Base-by-base conservation (phyloP, 2,113 vertebrate species). In the Takifugu bimaculatus region DNA sequence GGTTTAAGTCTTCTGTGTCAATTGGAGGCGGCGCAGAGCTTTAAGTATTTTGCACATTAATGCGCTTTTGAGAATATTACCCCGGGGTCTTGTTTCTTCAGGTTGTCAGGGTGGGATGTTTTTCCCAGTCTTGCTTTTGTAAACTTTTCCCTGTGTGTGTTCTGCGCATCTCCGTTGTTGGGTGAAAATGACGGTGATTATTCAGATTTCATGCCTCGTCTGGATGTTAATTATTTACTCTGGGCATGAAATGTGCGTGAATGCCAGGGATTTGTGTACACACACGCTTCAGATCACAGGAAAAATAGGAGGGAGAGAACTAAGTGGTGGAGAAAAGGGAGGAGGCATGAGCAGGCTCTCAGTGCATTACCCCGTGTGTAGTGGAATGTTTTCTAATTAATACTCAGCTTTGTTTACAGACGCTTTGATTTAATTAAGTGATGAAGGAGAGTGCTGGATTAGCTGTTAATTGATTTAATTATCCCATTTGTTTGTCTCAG, bases 401-500 rank as follows among this genome's bases (percentile, higher is more conserved):
- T 92, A 90, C 92, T 90, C 83, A 83, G 90, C 93, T 96, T 96
- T 98, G 94, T 97, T 97, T 97, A 95, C 93, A 91, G 91, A 94
- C 85, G 91, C 92, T 92, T 94, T 91, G 93, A 94, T 97, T 96
- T 94, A 98, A 98, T 97, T 96, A 95, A 89, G 91, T 85, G 91
- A 92, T 92, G 92, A 94, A 93, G 93, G 94, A 91, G 92, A 93
- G 91, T 92, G 91, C 84, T 84, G 92, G 94, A 95, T 97, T 98
- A 97, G 92, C 92, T 85, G 89, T 93, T 98, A 97, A 97, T 97
- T 96, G 94, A 98, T 94, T 95, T 96, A 93, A 95, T 96, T 94
- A 96, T 94, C 93, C 93, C 94, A 93, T 96, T 94, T 96, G 95
- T 98, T 94, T 95, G 93, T 98, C 92, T 92, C 93, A 99, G 97